phyloP scores from a whole-genome alignment of 2,113 vertebrate species.

The Sminthopsis crassicaudata region DNA sequence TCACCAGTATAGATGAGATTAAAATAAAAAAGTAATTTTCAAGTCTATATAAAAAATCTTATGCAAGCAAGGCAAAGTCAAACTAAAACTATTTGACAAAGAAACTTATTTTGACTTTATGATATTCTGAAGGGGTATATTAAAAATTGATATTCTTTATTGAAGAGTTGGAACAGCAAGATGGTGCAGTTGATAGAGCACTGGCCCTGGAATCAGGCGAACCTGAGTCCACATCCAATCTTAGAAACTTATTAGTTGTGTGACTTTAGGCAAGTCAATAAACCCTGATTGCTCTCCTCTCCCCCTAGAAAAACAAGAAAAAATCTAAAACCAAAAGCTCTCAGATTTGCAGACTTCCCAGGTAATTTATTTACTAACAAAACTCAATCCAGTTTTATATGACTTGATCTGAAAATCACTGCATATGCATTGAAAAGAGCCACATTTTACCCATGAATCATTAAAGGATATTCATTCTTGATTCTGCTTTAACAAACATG shows the following conservation, averaged over 20 bases:
- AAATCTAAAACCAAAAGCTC: too few relatives aligned
- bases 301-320: too few relatives aligned
- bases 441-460: background rate
- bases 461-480: background rate
- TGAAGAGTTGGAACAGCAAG: background rate
- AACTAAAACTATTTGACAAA: constrained; percentile 30
- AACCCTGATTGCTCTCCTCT: too few relatives aligned
- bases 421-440: background rate
- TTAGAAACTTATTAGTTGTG: too few relatives aligned
- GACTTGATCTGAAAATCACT: background rate
- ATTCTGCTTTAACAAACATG: constrained; percentile 14
- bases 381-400: background rate
- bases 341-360: background rate
- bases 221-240: too few relatives aligned
- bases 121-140: constrained; percentile 11
- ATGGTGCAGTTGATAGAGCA: too few relatives aligned
- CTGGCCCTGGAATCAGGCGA: too few relatives aligned
- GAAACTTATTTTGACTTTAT: background rate
- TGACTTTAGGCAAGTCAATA: too few relatives aligned
- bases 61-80: constrained; percentile 42
- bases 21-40: background rate
- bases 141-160: constrained; percentile 26
- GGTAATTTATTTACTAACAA: constrained; percentile 23
- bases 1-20: background rate
- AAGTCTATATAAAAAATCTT: constrained; percentile 51